Evolutionary conservation across 1,140 invertebrate species (phyloP), one percentile per base, ranked within the genome.

Genomic region (Drosophila pallidifrons): DNA sequence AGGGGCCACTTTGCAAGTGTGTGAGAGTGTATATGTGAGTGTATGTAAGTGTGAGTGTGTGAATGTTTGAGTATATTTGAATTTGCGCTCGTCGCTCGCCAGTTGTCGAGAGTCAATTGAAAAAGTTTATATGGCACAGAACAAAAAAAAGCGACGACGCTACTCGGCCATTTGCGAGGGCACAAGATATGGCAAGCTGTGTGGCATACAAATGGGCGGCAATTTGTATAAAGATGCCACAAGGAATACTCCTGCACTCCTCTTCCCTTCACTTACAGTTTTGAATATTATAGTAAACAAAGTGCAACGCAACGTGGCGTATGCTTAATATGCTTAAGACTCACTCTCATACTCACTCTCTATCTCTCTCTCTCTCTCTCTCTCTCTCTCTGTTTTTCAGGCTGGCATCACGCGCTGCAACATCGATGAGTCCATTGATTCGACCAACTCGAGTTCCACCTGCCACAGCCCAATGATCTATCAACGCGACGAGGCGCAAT

Each of bases 401-500:
- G 91, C 89, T 51, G 91, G 91, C 49, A 92, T 92, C 25, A 92
- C 91, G 49, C 88, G 91, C 2, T 92, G 88, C 76, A 92, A 92
- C 52, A 91, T 92, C 5, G 91, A 92, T 57, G 91, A 92, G 47
- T 92, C 91, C 25, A 89, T 92, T 7, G 91, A 92, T 74, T 92
- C 91, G 10, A 92, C 90, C 38, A 88, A 92, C 69, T 92, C 91
- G 20, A 91, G 90, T 25, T 92, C 91, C 49, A 92, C 91, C 64
- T 92, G 91, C 72, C 91, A 91, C 60, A 92, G 91, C 49, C 91
- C 91, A 57, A 92, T 92, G 91, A 75, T 92, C 60, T 81, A 91
- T 76, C 90, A 92, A 60, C 87, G 91, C 65, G 91, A 92, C 61
- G 91, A 92, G 75, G 68, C 92, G 28, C 91, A 92, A 75, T 82